These are phyloP conservation scores for Oryctes rhinoceros DNA, from an alignment of 1,140 invertebrate genomes.

Conservation along the genomic window DNA sequence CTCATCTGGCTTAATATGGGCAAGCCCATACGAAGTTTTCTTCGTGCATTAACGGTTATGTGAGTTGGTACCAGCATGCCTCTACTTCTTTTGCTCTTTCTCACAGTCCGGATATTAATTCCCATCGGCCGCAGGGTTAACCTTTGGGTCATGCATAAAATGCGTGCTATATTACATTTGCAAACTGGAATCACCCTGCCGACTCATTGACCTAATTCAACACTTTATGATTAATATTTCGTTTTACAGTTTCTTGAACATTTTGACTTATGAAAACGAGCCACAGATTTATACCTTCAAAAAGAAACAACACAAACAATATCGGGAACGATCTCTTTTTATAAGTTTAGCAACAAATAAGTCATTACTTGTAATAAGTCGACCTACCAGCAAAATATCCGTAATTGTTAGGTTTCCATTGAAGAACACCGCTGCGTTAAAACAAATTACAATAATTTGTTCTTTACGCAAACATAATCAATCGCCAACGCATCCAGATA, in stretches of 20 bases:
- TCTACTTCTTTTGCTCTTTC: conserved; percentile 13
- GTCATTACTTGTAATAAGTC: not conserved
- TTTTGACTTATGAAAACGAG: too few species aligned
- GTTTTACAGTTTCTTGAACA: not conserved
- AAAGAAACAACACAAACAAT: too few species aligned
- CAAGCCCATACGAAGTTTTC: not conserved
- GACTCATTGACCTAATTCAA: not conserved
- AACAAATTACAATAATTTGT: too few species aligned
- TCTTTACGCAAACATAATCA: not conserved
- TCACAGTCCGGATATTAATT: conserved; percentile 30
- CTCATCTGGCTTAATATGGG: not conserved
- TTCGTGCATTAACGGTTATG: not conserved
- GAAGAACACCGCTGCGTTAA: not conserved
- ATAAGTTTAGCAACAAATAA: not conserved
- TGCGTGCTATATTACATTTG: conserved; percentile 3
- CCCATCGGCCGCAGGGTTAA: conserved; percentile 20
- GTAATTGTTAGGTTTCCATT: too few species aligned
- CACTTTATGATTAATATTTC: not conserved
- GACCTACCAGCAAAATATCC: too few species aligned
- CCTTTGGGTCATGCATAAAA: conserved; percentile 16
- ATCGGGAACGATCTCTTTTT: too few species aligned
- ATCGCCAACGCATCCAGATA: not conserved
- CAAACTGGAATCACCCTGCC: not conserved
- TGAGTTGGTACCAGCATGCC: conserved; percentile 3
- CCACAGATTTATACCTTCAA: too few species aligned